These are phyloP conservation scores for Falco punctatus DNA, from an alignment of 2,113 vertebrate species.

Conservation along the genomic window DNA sequence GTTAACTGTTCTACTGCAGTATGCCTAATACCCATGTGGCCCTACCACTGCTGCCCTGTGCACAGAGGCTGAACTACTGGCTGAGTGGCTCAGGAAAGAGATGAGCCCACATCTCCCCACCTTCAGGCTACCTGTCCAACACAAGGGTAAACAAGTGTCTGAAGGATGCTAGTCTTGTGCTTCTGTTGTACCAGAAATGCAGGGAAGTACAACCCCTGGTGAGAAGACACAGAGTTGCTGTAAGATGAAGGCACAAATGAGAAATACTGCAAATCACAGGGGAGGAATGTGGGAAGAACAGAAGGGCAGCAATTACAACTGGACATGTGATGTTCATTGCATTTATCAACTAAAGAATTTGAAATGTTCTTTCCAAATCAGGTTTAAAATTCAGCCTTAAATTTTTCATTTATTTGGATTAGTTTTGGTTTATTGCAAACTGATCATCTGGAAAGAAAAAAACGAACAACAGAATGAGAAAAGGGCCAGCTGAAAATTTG, in stretches of 20 bases:
- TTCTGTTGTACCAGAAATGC: too few species aligned
- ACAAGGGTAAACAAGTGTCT: not conserved
- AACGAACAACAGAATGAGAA: not conserved
- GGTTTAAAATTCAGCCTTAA: too few species aligned
- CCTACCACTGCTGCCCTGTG: fast-evolving
- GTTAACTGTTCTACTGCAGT: not conserved
- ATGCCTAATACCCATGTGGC: fast-evolving
- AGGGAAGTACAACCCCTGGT: too few species aligned
- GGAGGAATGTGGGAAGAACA: too few species aligned
- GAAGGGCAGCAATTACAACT: too few species aligned
- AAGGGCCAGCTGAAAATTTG: not conserved
- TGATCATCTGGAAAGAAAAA: not conserved
- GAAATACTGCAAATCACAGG: too few species aligned
- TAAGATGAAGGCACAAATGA: too few species aligned
- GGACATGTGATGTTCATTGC: too few species aligned
- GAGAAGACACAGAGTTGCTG: too few species aligned
- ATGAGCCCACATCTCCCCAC: not conserved
- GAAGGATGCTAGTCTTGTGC: too few species aligned
- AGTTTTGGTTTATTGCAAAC: not conserved
- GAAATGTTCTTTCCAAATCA: too few species aligned
- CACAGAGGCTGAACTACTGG: not conserved
- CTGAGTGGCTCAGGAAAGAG: not conserved
- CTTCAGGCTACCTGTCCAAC: not conserved
- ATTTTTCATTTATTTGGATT: not conserved
- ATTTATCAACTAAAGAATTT: too few species aligned